A percentile compares a stretch with the other conserved stretches of the same genome.
These are phyloP conservation scores for Micoletzkya japonica DNA, from an alignment of 2,888 invertebrate genomes.

Conservation along the genomic window DNA sequence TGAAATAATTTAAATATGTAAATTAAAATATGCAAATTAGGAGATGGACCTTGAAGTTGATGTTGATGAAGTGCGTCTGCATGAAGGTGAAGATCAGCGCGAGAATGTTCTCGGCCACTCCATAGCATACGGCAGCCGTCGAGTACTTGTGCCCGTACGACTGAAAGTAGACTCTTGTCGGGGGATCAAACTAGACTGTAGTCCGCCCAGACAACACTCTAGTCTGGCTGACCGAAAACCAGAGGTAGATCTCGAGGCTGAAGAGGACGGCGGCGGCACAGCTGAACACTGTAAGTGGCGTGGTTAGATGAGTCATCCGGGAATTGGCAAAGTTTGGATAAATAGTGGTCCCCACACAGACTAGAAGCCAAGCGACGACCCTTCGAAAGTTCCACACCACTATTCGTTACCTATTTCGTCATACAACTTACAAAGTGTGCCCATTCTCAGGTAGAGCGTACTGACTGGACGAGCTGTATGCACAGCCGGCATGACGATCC, in stretches of 20 bases:
- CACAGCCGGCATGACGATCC: slow-evolving; percentile 16
- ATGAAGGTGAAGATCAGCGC: slow-evolving; percentile 15
- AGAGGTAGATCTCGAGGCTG: slow-evolving; percentile 12
- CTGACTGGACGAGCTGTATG: slow-evolving; percentile 20
- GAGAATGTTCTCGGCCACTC: slow-evolving; percentile 18
- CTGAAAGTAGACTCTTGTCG: no score
- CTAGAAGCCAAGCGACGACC: no score
- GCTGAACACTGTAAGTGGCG: slow-evolving; percentile 14
- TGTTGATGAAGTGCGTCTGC: slow-evolving; percentile 24
- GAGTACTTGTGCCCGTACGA: no score
- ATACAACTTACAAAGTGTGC: slow-evolving; percentile 18
- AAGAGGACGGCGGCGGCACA: slow-evolving; percentile 21
- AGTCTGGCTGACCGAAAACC: slow-evolving; percentile 6
- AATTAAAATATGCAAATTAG: background rate
- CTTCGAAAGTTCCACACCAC: no score
- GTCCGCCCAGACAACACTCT: background rate
- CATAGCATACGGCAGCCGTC: background rate
- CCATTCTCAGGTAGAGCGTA: slow-evolving; percentile 25
- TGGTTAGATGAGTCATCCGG: no score
- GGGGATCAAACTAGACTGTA: background rate
- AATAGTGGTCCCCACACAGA: no score
- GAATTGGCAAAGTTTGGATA: no score
- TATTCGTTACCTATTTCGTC: background rate
- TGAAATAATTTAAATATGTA: background rate
- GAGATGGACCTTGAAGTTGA: slow-evolving; percentile 24